These are phyloP conservation scores for Falcunculus frontatus DNA, from an alignment of 2,113 vertebrate genomes.

Conservation along the genomic window DNA sequence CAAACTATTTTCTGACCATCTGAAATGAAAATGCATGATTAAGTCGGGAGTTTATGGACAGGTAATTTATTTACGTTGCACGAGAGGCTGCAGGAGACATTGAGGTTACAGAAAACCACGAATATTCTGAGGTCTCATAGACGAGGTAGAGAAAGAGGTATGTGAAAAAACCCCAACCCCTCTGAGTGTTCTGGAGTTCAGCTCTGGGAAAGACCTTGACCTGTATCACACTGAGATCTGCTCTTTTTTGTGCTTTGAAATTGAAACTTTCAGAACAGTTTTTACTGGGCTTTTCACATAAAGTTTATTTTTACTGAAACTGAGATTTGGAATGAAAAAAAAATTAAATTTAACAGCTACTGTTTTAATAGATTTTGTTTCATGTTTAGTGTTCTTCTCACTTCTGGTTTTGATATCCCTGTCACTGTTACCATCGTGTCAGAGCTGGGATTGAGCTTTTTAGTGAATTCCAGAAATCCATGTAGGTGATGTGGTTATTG, in stretches of 20 bases:
- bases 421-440: background rate
- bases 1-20: background rate
- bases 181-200: background rate
- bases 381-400: background rate
- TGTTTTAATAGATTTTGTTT: background rate
- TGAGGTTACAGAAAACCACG: background rate
- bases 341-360: background rate
- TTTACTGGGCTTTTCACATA: background rate
- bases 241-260: background rate
- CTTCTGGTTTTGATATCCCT: background rate
- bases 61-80: background rate
- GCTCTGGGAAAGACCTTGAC: background rate
- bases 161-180: background rate
- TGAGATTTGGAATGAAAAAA: background rate
- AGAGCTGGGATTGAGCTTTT: background rate
- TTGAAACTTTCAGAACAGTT: background rate
- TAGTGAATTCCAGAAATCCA: background rate
- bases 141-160: background rate
- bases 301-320: background rate
- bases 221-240: background rate
- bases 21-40: background rate
- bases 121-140: background rate
- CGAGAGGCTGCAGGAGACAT: background rate
- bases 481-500: background rate
- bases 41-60: background rate